Evolutionary conservation across 2,888 invertebrate genomes (phyloP), one percentile per base, ranked within the genome.

Genomic region (Dicranocentrus wangi): DNA sequence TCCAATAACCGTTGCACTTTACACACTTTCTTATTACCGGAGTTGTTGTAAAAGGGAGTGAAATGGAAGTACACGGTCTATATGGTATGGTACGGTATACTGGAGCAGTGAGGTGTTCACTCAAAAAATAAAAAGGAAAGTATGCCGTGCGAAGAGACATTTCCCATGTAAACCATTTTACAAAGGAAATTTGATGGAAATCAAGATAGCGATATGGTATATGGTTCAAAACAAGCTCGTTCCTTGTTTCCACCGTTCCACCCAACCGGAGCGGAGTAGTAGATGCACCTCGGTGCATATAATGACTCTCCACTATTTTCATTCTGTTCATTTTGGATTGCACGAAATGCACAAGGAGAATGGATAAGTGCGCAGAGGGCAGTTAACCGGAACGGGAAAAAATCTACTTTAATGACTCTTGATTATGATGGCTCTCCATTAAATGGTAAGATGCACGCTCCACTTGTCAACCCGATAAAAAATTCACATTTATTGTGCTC

Each of bases 121-220:
- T 55, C 55, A 55, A 55, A 19, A 75, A 66, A n/a, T n/a, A n/a
- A n/a, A n/a, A n/a, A n/a, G n/a, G n/a, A n/a, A 75, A 42, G n/a
- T 43, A 63, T 77, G 69, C 77, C 69, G 70, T 77, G 77, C 39
- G 32, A 42, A 63, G 70, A 77, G 61, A 77, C 77, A 77, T 77
- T 77, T 76, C 68, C 73, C 23, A 23, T 76, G 58, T 39, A 25
- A 65, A 27, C 61, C 60, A 77, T 70, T 77, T 77, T 77, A 77
- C 69, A 77, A 70, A 69, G 77, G 77, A 77, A 77, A 77, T 77
- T 77, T 77, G 77, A 77, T 77, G 77, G 77, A 63, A 77, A 70
- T 61, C 60, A 27, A 70, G 77, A 77, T 77, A 77, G 70, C 61
- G 53, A 43, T 68, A 32, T 60, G 42, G 32, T 23, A 65, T 19